A percentile compares a stretch with the other conserved stretches of the same genome.
phyloP scores from a whole-genome alignment of 92 coral and sea anemone species.

The Nematostella vectensis region DNA sequence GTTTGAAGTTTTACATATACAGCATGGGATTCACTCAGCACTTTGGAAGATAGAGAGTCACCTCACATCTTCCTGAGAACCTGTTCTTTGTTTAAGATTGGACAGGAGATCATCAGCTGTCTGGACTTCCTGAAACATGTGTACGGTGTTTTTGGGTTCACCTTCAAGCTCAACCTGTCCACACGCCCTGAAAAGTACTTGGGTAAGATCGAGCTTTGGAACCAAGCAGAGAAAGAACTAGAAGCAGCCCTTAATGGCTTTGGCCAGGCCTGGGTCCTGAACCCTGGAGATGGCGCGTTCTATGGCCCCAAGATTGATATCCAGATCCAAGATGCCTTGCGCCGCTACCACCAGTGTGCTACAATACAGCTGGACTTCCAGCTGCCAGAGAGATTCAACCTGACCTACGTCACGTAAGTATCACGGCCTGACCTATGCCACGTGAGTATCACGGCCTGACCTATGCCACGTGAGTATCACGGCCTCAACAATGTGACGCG shows the following conservation, averaged over 20 bases:
- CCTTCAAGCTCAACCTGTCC: slow-evolving; percentile 87
- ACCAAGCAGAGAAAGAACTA: slow-evolving; percentile 83
- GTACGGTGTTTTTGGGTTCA: slow-evolving; percentile 79
- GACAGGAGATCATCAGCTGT: slow-evolving; percentile 83
- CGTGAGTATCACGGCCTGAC: slow-evolving; percentile 42
- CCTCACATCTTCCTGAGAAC: too few relatives aligned
- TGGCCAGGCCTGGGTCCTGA: slow-evolving; percentile 75
- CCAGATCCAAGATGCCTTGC: slow-evolving; percentile 86
- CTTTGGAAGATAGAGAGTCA: too few relatives aligned
- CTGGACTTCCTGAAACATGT: slow-evolving; percentile 80
- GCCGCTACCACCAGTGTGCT: slow-evolving; percentile 94
- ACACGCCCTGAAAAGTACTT: slow-evolving; percentile 93
- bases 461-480: slow-evolving; percentile 57
- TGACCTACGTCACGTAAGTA: slow-evolving; percentile 65
- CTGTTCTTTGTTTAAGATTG: too few relatives aligned
- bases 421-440: slow-evolving; percentile 41
- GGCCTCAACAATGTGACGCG: slow-evolving; percentile 59
- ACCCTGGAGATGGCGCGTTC: slow-evolving; percentile 99
- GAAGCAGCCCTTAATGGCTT: slow-evolving; percentile 61
- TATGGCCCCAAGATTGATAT: slow-evolving; percentile 99
- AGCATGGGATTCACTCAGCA: too few relatives aligned
- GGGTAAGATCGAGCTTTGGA: slow-evolving; percentile 75
- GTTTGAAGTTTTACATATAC: too few relatives aligned
- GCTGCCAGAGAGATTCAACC: slow-evolving; percentile 90
- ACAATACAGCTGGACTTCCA: slow-evolving; percentile 98